phyloP scores from a whole-genome alignment of 2,113 vertebrate species.

The Microtus montanus region DNA sequence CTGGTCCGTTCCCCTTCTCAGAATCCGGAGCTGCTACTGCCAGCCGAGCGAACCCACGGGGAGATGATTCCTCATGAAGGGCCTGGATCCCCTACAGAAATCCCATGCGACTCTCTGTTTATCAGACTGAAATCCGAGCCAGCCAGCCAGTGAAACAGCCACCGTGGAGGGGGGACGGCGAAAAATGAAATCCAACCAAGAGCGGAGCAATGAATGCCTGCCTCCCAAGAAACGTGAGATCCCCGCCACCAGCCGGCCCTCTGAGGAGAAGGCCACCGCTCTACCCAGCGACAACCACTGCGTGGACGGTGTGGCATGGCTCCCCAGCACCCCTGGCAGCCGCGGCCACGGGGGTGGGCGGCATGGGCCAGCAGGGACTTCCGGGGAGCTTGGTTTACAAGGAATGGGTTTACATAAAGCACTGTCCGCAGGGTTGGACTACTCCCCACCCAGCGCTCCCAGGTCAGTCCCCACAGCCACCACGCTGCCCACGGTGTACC shows the following conservation, averaged over 20 bases:
- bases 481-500: conserved; percentile 91
- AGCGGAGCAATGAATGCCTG: conserved; percentile 99
- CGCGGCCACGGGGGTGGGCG: conserved; percentile 84
- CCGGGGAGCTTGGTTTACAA: conserved; percentile 86
- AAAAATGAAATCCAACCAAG: conserved; percentile 99
- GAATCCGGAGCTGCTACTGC: conserved; percentile 85
- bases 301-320: conserved; percentile 93
- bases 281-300: conserved; percentile 92
- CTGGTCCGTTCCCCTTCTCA: conserved; percentile 73
- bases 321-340: conserved; percentile 87
- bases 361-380: conserved; percentile 79
- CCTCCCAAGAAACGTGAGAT: conserved; percentile 99
- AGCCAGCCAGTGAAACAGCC: conserved; percentile 89
- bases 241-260: conserved; percentile 91
- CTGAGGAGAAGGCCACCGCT: conserved; percentile 89
- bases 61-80: conserved; percentile 99
- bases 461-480: conserved; percentile 89
- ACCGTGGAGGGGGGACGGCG: conserved; percentile 88
- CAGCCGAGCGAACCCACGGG: conserved; percentile 88
- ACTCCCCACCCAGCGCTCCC: conserved; percentile 86
- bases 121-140: conserved; percentile 89
- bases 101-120: conserved; percentile 94
- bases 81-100: conserved; percentile 91
- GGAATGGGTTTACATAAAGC: conserved; percentile 91
- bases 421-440: conserved; percentile 87